Evolutionary conservation across 2,113 vertebrate species (phyloP).

Genomic region (Tylochromis polylepis): DNA sequence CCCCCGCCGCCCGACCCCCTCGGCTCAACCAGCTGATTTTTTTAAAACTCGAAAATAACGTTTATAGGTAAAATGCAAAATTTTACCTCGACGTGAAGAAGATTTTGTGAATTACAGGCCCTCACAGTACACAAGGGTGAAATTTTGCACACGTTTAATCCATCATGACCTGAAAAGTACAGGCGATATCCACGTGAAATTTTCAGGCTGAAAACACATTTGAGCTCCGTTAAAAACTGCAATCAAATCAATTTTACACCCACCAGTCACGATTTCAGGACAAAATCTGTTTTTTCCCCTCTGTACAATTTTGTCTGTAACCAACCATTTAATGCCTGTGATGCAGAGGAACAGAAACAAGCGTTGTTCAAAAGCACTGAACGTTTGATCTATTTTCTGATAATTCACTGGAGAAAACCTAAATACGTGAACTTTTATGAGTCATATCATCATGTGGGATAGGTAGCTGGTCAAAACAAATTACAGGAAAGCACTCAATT

Average conservation of each 20-base stretch:
- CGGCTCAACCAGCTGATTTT: neutral
- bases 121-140: neutral
- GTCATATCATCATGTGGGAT: neutral
- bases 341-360: neutral
- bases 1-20: too few relatives aligned
- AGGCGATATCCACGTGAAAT: neutral
- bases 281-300: neutral
- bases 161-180: neutral
- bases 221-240: neutral
- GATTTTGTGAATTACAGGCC: neutral
- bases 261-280: neutral
- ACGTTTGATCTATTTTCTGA: neutral
- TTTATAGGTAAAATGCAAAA: accelerated
- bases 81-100: accelerated
- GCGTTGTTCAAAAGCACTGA: neutral
- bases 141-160: neutral
- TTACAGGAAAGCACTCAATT: neutral
- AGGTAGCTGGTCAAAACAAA: neutral
- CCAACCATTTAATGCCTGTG: neutral
- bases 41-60: accelerated
- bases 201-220: neutral
- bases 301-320: neutral
- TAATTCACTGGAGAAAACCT: neutral
- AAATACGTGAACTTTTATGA: neutral
- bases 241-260: neutral